Base-by-base conservation (phyloP, 2,113 vertebrate genomes). In the Butorides virescens region DNA sequence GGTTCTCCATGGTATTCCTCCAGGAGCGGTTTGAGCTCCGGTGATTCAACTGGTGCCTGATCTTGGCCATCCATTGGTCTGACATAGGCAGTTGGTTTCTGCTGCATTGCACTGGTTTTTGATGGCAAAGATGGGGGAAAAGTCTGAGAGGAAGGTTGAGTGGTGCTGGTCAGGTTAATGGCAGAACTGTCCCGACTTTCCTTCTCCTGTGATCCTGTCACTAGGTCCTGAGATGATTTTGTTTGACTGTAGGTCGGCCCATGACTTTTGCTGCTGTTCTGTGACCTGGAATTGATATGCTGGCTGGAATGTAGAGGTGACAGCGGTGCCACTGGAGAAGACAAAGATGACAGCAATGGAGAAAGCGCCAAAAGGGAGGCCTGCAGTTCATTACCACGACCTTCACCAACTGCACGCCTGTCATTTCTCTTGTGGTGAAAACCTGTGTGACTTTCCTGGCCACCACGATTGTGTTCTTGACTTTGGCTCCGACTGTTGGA, bases 21-120 rank as follows among this genome's bases (percentile, higher is more conserved):
- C 2, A 98, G 97, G 10, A 98, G 96, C 18, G 98, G 97, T 84
- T 99, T 99, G 42, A 99, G 98, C 77, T 99, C 98, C 0, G 99
- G 99, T 3, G 99, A 99, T 86, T 98, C 98, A 17, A 94, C 98
- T 7, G 98, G 97, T 29, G 98, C 97, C 97, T 99, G 99, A 72
- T 99, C 99, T 94, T 99, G 99, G 62, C 98, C 99, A 39, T 99
- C 99, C 99, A 99, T 99, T 80, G 99, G 99, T 74, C 99, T 98
- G 59, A 99, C 99, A 5, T 99, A 99, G 7, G 99, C 99, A 2
- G 99, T 99, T 67, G 99, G 99, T 97, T 99, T 99, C 96, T 98
- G 98, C 83, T 98, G 98, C 98, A 99, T 98, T 36, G 97, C 96
- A 71, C 96, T 98, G 47, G 97, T 98, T 97, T 99, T 99, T 19